Percentiles rank a stretch among this genome's conserved stretches.
phyloP scores from a whole-genome alignment of 2,888 invertebrate species.

The Resseliella maxima region DNA sequence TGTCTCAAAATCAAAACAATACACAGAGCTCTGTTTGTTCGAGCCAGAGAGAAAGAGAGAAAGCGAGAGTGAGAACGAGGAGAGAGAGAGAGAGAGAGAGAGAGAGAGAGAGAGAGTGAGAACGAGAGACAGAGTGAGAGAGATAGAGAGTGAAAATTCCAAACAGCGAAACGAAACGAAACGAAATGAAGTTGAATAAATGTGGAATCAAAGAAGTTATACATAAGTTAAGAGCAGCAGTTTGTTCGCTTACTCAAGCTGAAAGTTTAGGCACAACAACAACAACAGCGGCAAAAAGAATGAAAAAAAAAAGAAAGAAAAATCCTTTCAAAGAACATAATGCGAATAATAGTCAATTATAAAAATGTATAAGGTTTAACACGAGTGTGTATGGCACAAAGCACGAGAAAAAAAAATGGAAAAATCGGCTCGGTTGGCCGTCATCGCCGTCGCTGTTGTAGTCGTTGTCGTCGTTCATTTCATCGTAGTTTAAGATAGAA shows the following conservation, averaged over 20 bases:
- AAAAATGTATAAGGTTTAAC: constrained; percentile 20
- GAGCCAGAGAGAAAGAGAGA: too few species aligned
- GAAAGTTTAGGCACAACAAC: background rate
- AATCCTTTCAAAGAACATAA: constrained; percentile 51
- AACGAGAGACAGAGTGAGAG: too few species aligned
- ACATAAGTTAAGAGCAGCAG: background rate
- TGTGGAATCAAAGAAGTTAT: constrained; percentile 18
- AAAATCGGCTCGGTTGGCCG: background rate
- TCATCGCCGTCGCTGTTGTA: too few species aligned
- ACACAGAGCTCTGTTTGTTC: too few species aligned
- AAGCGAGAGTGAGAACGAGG: too few species aligned
- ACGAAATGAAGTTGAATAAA: constrained; percentile 29
- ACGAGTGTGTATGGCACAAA: background rate
- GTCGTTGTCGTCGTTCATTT: background rate
- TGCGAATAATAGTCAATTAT: constrained; percentile 51
- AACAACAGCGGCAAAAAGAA: background rate
- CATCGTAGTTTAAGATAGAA: background rate
- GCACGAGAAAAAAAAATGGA: background rate
- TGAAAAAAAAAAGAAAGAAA: background rate
- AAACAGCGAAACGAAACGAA: background rate
- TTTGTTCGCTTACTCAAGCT: constrained; percentile 41
- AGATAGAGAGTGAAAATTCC: background rate
- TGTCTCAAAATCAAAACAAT: background rate
- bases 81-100: too few species aligned
- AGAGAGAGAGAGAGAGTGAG: too few species aligned